phyloP scores from a whole-genome alignment of 2,888 invertebrate genomes.

The Lithosia quadra region DNA sequence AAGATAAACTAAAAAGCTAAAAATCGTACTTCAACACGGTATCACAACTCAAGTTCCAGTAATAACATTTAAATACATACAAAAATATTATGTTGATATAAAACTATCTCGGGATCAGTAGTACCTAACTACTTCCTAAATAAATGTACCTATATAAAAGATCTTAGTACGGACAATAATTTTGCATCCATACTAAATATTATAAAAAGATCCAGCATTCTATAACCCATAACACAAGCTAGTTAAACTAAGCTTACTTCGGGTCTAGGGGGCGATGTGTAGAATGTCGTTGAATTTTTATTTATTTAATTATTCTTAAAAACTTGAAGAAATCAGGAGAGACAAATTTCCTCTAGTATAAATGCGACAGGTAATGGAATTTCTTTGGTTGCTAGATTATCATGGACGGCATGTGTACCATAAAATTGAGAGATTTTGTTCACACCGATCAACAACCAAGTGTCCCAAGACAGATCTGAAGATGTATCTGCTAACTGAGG shows the following conservation, averaged over 20 bases:
- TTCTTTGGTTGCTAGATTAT: constrained; percentile 76
- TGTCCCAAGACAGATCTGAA: constrained; percentile 53
- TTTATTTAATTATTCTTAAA: constrained; percentile 82
- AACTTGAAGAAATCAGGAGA: constrained; percentile 72
- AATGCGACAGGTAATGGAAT: constrained; percentile 78
- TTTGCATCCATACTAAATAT: not conserved
- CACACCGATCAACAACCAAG: constrained; percentile 68
- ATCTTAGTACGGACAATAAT: not conserved
- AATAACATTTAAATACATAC: not conserved
- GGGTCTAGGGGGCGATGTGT: too few species aligned
- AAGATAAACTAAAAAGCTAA: too few species aligned
- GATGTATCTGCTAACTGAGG: constrained; percentile 65
- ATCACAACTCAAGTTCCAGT: constrained; percentile 4
- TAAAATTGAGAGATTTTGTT: constrained; percentile 75
- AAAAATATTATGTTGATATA: too few species aligned
- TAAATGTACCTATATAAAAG: not conserved
- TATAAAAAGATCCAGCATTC: not conserved
- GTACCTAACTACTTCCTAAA: not conserved
- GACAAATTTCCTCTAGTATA: constrained; percentile 80
- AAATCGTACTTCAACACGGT: not conserved
- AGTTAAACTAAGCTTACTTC: too few species aligned
- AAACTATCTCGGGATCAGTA: too few species aligned
- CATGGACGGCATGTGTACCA: constrained; percentile 77
- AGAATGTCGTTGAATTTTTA: too few species aligned
- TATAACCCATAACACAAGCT: too few species aligned